A percentile compares a stretch with the other conserved stretches of the same genome.
Evolutionary conservation across 2,113 vertebrate species (phyloP).

Genomic region (Microtus ochrogaster): DNA sequence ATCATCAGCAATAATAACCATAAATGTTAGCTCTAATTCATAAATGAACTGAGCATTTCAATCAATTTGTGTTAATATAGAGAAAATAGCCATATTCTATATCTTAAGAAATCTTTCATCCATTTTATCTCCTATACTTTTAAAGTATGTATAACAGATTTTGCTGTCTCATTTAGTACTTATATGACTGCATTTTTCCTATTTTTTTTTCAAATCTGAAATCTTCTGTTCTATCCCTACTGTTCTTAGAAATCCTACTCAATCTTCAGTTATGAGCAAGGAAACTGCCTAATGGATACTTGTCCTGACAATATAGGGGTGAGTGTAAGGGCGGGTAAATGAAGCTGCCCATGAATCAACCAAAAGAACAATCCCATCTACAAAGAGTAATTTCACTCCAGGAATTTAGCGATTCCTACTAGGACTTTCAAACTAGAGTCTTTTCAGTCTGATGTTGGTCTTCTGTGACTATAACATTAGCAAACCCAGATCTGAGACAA

Average conservation of each 20-base stretch:
- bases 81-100: slow-evolving; percentile 16
- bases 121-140: not conserved
- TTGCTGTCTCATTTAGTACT: not conserved
- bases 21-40: not conserved
- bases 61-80: not conserved
- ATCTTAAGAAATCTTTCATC: not conserved
- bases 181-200: not conserved
- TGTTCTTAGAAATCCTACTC: not conserved
- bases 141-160: not conserved
- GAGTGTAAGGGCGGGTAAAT: not conserved
- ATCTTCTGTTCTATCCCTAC: not conserved
- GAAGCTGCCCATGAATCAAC: not conserved
- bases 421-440: not conserved
- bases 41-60: not conserved
- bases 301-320: not conserved
- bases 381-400: not conserved
- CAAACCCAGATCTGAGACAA: not conserved
- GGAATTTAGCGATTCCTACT: not conserved
- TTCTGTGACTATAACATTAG: not conserved
- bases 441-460: not conserved
- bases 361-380: not conserved
- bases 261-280: not conserved
- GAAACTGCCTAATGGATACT: not conserved
- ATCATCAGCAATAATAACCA: not conserved
- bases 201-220: not conserved